Base-by-base conservation (phyloP, 2,113 vertebrate species). In the Atrichornis clamosus region DNA sequence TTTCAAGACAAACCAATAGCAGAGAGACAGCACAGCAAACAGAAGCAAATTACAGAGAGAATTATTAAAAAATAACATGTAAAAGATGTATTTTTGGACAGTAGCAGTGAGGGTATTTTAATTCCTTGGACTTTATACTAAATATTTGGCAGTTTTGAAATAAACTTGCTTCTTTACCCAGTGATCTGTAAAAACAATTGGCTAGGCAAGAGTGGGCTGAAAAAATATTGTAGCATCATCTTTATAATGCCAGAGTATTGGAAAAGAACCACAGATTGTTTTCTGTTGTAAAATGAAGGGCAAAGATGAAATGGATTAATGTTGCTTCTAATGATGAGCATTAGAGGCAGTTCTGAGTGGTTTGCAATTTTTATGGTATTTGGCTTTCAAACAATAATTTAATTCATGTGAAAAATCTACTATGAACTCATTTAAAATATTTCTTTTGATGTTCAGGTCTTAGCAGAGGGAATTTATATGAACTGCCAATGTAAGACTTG, bases 281-380 rank as follows among this genome's bases (percentile, higher is more conserved):
- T 96, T 83, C n/a, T 11, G 20, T 42, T 87, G 84, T 65, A 93
- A 96, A 94, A 84, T 50, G 55, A 95, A 58, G 74, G 68, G 7
- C 42, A 91, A 87, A 90, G 74, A 89, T 81, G 69, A 84, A 97
- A 95, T 75, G 33, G 78, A 89, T 96, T 95, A 91, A 27, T 55
- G 11, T 76, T 96, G 68, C 46, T 84, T 92, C 84, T 95, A 95
- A 95, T 81, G 58, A 67, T 64, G 24, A 91, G 93, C 85, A 60
- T 64, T 95, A 59, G 74, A 91, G 73, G 89, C 72, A 92, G 39
- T 15, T 80, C 42, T 75, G 32, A 80, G 32, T 50, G 91, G 41
- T 82, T 91, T 90, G 50, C 30, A 75, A 76, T 92, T 96, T 92
- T 97, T 92, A 83, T 92, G 28, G 37, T 86, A 80, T 94, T 95